Conservation (phyloP, 2,888 invertebrate genomes). For the Netelia melanura region DNA sequence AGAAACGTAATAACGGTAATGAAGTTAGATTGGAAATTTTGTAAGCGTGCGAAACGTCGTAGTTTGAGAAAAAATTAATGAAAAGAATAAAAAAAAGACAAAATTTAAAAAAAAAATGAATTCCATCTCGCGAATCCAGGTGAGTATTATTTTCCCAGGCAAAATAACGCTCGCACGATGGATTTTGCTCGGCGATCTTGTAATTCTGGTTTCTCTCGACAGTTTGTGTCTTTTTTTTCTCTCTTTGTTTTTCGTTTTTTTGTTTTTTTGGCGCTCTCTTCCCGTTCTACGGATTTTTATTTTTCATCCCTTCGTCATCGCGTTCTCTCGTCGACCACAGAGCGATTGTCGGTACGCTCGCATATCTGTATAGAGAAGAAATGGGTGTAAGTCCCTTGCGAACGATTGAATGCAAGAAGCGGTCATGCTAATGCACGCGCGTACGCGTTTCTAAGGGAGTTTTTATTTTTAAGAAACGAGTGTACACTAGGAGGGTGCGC, state of each 20-base stretch:
- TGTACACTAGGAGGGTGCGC: conserved; percentile 23
- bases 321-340: too few species aligned
- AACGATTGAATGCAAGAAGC: conserved; percentile 57
- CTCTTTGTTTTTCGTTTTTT: neutral
- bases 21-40: conserved; percentile 7
- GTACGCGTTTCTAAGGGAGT: conserved; percentile 39
- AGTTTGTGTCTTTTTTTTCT: conserved; percentile 2
- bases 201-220: conserved; percentile 54
- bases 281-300: conserved; percentile 63
- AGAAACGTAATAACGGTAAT: conserved; percentile 15
- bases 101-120: conserved; percentile 19
- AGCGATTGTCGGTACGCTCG: neutral
- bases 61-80: neutral
- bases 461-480: conserved; percentile 17
- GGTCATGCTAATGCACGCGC: conserved; percentile 55
- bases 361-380: neutral
- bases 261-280: conserved; percentile 8
- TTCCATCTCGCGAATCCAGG: conserved; percentile 40
- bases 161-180: neutral
- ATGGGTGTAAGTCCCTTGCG: conserved; percentile 1
- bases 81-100: neutral
- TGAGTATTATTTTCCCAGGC: conserved; percentile 49
- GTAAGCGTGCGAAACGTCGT: conserved; percentile 47
- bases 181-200: conserved; percentile 21
- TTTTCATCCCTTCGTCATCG: conserved; percentile 41